Conservation (phyloP, 2,113 vertebrate species). For the Dipodomys stephensi region DNA sequence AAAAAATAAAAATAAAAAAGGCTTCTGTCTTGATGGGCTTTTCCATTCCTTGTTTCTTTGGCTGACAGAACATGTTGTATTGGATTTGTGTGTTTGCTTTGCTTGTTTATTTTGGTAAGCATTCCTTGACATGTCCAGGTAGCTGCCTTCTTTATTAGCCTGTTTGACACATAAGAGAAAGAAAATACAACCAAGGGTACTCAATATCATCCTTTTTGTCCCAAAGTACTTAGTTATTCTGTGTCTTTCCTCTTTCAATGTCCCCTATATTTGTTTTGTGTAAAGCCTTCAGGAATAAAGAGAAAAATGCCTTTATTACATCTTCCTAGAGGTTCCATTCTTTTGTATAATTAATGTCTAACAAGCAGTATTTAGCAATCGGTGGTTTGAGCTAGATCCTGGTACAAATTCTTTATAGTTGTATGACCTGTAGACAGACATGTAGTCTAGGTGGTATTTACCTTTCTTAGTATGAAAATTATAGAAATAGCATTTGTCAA, state of each 20-base stretch:
- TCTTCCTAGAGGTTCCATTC: neutral
- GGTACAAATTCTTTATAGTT: neutral
- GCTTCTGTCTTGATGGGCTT: neutral
- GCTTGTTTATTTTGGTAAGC: no score
- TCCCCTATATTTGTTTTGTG: neutral
- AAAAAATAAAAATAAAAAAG: neutral
- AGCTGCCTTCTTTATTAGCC: neutral
- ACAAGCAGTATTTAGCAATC: neutral
- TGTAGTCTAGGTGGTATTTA: neutral
- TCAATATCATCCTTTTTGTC: neutral
- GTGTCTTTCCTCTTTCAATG: neutral
- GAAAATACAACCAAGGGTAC: neutral
- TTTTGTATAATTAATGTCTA: conserved; percentile 25
- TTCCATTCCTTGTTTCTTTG: neutral
- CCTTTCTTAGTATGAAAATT: neutral
- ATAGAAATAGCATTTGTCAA: neutral
- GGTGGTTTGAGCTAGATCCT: neutral
- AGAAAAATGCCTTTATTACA: neutral
- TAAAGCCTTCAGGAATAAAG: neutral
- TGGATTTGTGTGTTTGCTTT: no score
- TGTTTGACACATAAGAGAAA: neutral
- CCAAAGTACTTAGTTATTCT: neutral
- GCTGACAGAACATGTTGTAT: no score
- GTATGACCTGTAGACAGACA: neutral
- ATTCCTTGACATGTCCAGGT: neutral